These are phyloP conservation scores for Drosophila guanche DNA, from an alignment of 1,140 invertebrate species.

Conservation along the genomic window DNA sequence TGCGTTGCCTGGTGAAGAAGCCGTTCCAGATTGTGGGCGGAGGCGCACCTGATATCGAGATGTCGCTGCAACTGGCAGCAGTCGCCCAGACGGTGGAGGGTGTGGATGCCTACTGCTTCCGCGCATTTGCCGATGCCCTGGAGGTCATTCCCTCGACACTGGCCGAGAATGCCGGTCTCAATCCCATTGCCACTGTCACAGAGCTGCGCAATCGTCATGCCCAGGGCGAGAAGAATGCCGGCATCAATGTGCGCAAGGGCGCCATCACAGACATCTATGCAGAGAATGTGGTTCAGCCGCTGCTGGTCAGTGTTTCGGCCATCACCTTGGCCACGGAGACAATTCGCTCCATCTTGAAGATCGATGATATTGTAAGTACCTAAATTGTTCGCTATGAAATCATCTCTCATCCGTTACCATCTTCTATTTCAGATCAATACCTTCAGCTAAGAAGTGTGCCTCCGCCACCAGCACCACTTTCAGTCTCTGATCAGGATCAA, in stretches of 20 bases:
- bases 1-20: slow-evolving; percentile 98
- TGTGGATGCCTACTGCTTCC: slow-evolving; percentile 96
- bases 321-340: slow-evolving; percentile 98
- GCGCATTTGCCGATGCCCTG: slow-evolving; percentile 97
- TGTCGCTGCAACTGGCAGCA: slow-evolving; percentile 93
- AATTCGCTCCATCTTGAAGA: slow-evolving; percentile 98
- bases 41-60: slow-evolving; percentile 98
- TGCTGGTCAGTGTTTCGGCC: slow-evolving; percentile 96
- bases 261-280: slow-evolving; percentile 97
- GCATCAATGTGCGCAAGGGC: slow-evolving; percentile 98
- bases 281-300: slow-evolving; percentile 98
- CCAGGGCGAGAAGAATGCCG: slow-evolving; percentile 91
- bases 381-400: not conserved
- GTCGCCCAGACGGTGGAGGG: slow-evolving; percentile 93
- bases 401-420: not conserved
- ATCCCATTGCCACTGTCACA: slow-evolving; percentile 98
- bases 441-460: slow-evolving; percentile 60
- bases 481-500: slow-evolving; percentile 42
- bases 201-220: slow-evolving; percentile 98
- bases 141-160: slow-evolving; percentile 99
- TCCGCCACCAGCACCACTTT: not conserved
- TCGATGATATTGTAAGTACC: slow-evolving; percentile 97
- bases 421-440: slow-evolving; percentile 69
- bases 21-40: slow-evolving; percentile 96
- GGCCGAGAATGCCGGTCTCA: slow-evolving; percentile 99